Evolutionary conservation across 2,888 invertebrate species (phyloP), one percentile per base, ranked within the genome.

Genomic region (Volucella bombylans): DNA sequence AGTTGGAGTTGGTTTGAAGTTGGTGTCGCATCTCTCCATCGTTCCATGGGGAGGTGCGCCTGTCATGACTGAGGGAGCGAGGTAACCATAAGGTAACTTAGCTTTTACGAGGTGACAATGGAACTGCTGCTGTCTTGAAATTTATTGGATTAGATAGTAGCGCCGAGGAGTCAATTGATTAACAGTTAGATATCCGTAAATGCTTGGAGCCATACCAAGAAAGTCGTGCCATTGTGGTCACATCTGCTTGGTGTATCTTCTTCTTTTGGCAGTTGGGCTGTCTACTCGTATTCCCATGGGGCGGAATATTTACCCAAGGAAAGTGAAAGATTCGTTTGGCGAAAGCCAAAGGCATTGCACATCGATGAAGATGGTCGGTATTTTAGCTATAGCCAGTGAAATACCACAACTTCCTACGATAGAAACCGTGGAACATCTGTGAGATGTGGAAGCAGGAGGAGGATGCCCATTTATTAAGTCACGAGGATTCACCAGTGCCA

Each of bases 291-390:
- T 62, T 81, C 57, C 73, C 43, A 61, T 64, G 71, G 54, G 73
- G 73, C 59, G 73, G 39, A 43, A 72, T 79, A 79, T 83, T 82
- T 82, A 52, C 11, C 54, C 52, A 82, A 82, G 79, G 82, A 83
- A 83, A 83, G 82, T 83, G 82, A 83, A 79, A 79, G 74, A 83
- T 69, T 73, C 69, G 69, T 82, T 72, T 62, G 69, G 79, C 82
- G 82, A 82, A 82, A 82, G 82, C 78, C 65, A 14, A 62, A 45
- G 65, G 50, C 65, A 71, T 14, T 79, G 73, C 54, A 59, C 64
- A 10, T 41, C 39, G 15, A 45, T 41, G 52, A 43, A 12, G 31
- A 6, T 31, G 52, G 23, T 18, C 49, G 41, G 41, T 2, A 23
- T 23, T 23, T 23, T 23, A 23, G 23, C 23, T 4, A 31, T 31